Conservation (phyloP, 2,113 vertebrate species). For the Centropristis striata region DNA sequence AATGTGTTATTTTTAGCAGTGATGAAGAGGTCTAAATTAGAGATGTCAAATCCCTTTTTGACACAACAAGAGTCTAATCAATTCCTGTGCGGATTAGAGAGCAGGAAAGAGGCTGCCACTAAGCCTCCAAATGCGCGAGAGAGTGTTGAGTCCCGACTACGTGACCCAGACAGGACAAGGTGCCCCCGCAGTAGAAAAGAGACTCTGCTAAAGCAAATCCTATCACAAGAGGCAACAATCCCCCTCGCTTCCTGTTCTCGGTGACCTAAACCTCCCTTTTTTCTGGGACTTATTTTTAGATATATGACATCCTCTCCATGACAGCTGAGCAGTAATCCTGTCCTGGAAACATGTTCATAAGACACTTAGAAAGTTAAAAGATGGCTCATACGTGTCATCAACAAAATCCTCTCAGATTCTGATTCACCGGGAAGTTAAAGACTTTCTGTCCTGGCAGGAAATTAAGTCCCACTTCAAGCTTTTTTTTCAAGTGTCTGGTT, state of each 20-base stretch:
- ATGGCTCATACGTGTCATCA: slow-evolving; percentile 19
- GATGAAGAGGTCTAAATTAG: slow-evolving; percentile 17
- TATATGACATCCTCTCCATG: slow-evolving; percentile 33
- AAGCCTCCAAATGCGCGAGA: slow-evolving; percentile 36
- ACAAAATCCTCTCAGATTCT: slow-evolving; percentile 40
- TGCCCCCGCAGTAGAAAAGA: slow-evolving; percentile 27
- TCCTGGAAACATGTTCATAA: slow-evolving; percentile 45
- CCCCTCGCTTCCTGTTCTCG: slow-evolving; percentile 38
- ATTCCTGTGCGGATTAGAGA: slow-evolving; percentile 34
- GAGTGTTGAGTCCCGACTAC: slow-evolving; percentile 16
- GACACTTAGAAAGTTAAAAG: slow-evolving; percentile 44
- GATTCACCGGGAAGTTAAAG: slow-evolving; percentile 23
- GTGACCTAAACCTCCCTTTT: slow-evolving; percentile 52
- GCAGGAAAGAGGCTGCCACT: slow-evolving; percentile 26
- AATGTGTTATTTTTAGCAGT: slow-evolving; percentile 40
- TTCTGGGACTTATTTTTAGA: slow-evolving; percentile 67
- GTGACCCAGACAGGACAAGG: slow-evolving; percentile 52
- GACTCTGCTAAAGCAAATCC: slow-evolving; percentile 61
- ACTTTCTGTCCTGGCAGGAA: slow-evolving; percentile 9
- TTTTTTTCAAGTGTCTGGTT: not conserved
- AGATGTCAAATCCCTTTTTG: slow-evolving; percentile 40
- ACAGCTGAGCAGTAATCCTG: slow-evolving; percentile 62
- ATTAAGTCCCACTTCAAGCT: slow-evolving; percentile 7
- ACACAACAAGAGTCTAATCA: slow-evolving; percentile 43
- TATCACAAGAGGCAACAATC: slow-evolving; percentile 44